These are phyloP conservation scores for Tachina lurida DNA, from an alignment of 2,888 invertebrate species.

Conservation along the genomic window DNA sequence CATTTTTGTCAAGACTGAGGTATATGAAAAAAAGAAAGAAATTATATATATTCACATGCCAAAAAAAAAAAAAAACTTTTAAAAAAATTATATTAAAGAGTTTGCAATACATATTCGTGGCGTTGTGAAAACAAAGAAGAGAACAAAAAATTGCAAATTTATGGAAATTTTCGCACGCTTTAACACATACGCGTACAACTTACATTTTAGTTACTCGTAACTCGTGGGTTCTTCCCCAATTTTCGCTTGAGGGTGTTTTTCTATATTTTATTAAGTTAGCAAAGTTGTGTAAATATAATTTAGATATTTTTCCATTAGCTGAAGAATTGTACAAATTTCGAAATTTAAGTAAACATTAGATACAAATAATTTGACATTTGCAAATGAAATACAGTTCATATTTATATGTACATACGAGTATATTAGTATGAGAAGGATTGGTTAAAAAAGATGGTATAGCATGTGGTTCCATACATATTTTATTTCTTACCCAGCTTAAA, in stretches of 20 bases:
- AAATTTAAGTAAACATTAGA: background rate
- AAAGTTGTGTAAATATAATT: constrained; percentile 31
- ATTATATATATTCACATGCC: no score
- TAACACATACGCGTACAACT: constrained; percentile 47
- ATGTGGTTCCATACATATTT: no score
- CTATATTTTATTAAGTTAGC: constrained; percentile 17
- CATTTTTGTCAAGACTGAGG: constrained; percentile 55
- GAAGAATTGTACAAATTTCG: background rate
- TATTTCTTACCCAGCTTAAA: no score
- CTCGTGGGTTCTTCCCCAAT: constrained; percentile 19
- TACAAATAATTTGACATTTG: background rate
- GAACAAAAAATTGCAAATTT: constrained; percentile 56
- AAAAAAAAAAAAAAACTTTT: background rate
- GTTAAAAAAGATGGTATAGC: no score
- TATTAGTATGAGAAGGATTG: no score
- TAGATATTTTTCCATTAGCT: constrained; percentile 17
- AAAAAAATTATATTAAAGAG: constrained; percentile 57
- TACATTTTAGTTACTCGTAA: background rate
- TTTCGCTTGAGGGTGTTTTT: constrained; percentile 28
- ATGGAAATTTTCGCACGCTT: constrained; percentile 70
- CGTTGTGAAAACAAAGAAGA: constrained; percentile 6
- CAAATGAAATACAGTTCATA: no score
- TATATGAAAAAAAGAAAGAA: background rate
- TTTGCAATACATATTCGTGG: constrained; percentile 34
- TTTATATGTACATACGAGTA: no score